These are phyloP conservation scores for Hetaerina americana DNA, from an alignment of 1,140 invertebrate species.

Conservation along the genomic window DNA sequence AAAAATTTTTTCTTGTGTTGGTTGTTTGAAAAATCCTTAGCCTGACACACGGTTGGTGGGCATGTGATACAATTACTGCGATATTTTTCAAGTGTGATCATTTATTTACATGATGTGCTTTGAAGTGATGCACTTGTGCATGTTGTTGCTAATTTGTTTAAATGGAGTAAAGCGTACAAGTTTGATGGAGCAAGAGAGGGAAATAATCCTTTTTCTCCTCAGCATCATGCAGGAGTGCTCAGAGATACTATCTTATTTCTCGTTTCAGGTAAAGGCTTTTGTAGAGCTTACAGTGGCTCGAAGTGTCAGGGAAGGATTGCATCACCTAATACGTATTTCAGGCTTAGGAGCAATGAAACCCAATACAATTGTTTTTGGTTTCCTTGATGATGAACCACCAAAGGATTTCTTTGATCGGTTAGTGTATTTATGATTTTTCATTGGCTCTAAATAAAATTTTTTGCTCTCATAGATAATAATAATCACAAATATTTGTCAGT, in stretches of 20 bases:
- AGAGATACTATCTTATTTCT: not conserved
- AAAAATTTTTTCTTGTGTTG: no score
- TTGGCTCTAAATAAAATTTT: no score
- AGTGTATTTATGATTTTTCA: no score
- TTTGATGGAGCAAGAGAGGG: not conserved
- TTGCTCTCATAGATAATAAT: no score
- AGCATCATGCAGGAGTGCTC: not conserved
- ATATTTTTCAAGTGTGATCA: no score
- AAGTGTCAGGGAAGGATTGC: conserved; percentile 74
- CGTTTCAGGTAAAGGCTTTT: conserved; percentile 78
- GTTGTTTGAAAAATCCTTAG: no score
- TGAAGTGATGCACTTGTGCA: no score
- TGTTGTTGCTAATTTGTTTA: not conserved
- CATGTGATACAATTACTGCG: no score
- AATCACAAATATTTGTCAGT: no score
- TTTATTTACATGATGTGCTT: no score
- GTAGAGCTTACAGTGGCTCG: conserved; percentile 83
- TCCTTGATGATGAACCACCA: conserved; percentile 64
- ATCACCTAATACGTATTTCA: conserved; percentile 81
- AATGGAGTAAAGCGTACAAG: no score
- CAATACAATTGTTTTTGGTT: conserved; percentile 86
- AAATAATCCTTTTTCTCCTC: not conserved
- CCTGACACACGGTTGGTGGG: no score
- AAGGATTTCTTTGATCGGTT: conserved; percentile 58
- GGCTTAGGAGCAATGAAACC: conserved; percentile 98